phyloP scores from a whole-genome alignment of 2,888 invertebrate genomes.

The Suillia variegata region DNA sequence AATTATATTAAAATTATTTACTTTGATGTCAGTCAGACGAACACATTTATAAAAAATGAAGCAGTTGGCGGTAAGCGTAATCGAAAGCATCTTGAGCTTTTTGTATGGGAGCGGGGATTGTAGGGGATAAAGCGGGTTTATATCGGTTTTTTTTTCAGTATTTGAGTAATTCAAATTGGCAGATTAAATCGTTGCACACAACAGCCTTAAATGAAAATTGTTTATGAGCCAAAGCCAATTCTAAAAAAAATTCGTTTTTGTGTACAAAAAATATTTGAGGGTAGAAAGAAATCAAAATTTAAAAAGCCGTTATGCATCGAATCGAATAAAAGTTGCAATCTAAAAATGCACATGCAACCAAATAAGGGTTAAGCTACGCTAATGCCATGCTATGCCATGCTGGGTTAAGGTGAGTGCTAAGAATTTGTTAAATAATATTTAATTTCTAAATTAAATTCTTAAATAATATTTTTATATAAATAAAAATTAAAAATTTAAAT shows the following conservation, averaged over 20 bases:
- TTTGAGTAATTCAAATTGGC: conserved; percentile 12
- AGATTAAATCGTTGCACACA: conserved; percentile 55
- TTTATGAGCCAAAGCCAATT: conserved; percentile 29
- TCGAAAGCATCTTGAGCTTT: not conserved
- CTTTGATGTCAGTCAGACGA: not conserved
- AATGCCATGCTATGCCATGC: too few relatives aligned
- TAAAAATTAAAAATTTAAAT: too few relatives aligned
- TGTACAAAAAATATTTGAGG: conserved; percentile 7
- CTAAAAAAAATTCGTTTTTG: conserved; percentile 17
- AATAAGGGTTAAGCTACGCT: too few relatives aligned
- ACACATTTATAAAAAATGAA: too few relatives aligned
- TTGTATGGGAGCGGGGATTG: not conserved
- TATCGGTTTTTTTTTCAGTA: not conserved
- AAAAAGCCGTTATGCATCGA: not conserved
- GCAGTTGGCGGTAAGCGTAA: too few relatives aligned
- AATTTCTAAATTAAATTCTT: too few relatives aligned
- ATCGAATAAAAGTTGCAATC: not conserved
- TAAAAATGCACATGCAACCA: too few relatives aligned
- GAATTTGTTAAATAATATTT: too few relatives aligned
- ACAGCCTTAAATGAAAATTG: conserved; percentile 34
- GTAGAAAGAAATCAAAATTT: conserved; percentile 6
- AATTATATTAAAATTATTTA: too few relatives aligned
- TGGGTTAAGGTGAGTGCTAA: too few relatives aligned
- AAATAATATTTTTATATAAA: too few relatives aligned
- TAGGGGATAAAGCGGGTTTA: not conserved